A percentile compares a stretch with the other conserved stretches of the same genome.
These are phyloP conservation scores for Drosophila setifemur DNA, from an alignment of 1,140 invertebrate species.

Conservation along the genomic window DNA sequence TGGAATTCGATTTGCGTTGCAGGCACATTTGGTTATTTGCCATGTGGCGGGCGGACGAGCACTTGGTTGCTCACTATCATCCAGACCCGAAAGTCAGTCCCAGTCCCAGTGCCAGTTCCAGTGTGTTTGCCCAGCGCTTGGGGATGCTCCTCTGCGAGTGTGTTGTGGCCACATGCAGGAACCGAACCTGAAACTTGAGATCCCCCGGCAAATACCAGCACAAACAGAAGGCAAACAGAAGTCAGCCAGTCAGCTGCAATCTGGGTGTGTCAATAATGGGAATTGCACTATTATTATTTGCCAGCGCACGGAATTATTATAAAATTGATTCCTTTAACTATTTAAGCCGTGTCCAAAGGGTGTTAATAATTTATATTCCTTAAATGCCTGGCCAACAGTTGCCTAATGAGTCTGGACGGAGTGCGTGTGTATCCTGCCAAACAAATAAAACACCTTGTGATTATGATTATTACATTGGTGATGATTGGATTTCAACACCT, in stretches of 20 bases:
- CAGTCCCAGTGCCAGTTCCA: not conserved
- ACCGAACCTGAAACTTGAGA: slow-evolving; percentile 5
- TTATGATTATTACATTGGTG: slow-evolving; percentile 1
- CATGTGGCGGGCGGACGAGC: slow-evolving; percentile 17
- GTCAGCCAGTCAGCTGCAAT: slow-evolving; percentile 33
- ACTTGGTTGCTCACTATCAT: not conserved
- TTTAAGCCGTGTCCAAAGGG: not conserved
- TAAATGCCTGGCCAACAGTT: slow-evolving; percentile 54
- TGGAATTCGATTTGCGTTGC: slow-evolving; percentile 49
- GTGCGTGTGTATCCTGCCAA: not conserved
- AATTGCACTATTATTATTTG: slow-evolving; percentile 52
- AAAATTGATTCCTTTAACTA: slow-evolving; percentile 24
- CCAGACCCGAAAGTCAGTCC: slow-evolving; percentile 37
- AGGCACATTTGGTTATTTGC: slow-evolving; percentile 55
- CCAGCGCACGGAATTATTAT: slow-evolving; percentile 15
- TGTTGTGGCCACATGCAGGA: slow-evolving; percentile 22
- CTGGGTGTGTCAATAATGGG: slow-evolving; percentile 43
- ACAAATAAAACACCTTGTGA: slow-evolving; percentile 33
- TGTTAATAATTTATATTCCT: slow-evolving; percentile 64
- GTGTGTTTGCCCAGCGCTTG: slow-evolving; percentile 55
- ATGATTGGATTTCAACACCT: not conserved
- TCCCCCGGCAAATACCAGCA: slow-evolving; percentile 22
- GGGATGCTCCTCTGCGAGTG: slow-evolving; percentile 11
- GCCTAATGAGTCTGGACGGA: slow-evolving; percentile 49
- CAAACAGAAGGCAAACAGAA: slow-evolving; percentile 45